Conservation (phyloP, 2,797 vertebrate genomes). For the Euphonia xanthogaster region DNA sequence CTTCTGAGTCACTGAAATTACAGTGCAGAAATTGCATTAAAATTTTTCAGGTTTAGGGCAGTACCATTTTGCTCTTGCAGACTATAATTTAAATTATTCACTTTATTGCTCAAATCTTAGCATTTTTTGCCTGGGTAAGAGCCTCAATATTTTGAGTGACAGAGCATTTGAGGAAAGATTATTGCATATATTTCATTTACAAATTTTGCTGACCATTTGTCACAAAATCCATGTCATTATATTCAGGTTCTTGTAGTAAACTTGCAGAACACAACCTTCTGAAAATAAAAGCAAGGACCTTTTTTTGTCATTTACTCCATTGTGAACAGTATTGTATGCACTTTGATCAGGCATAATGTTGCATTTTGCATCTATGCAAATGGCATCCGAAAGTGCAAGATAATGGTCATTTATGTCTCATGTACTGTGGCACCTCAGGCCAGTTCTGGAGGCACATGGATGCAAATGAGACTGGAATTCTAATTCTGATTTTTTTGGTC, state of each 20-base stretch:
- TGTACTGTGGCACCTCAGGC: not conserved
- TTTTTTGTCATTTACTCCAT: not conserved
- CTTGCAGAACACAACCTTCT: not conserved
- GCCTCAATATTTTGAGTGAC: not conserved
- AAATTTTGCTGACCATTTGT: not conserved
- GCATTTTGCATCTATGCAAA: not conserved
- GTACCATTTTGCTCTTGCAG: not conserved
- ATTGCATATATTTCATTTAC: not conserved
- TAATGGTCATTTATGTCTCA: not conserved
- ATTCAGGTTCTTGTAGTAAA: not conserved
- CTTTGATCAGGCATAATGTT: not conserved
- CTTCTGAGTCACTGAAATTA: not conserved
- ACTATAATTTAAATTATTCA: not conserved
- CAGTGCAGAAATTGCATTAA: not conserved
- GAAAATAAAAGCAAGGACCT: not conserved
- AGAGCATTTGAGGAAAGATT: not conserved
- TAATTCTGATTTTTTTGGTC: not conserved
- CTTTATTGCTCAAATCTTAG: not conserved
- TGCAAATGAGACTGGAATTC: not conserved
- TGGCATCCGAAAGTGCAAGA: not conserved
- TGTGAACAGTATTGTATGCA: not conserved
- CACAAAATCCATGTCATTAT: not conserved
- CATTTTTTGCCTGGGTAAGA: not conserved
- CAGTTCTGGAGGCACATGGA: not conserved
- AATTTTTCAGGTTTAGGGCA: not conserved